Base-by-base conservation (phyloP, 1,140 invertebrate species). In the Ylistrum balloti region DNA sequence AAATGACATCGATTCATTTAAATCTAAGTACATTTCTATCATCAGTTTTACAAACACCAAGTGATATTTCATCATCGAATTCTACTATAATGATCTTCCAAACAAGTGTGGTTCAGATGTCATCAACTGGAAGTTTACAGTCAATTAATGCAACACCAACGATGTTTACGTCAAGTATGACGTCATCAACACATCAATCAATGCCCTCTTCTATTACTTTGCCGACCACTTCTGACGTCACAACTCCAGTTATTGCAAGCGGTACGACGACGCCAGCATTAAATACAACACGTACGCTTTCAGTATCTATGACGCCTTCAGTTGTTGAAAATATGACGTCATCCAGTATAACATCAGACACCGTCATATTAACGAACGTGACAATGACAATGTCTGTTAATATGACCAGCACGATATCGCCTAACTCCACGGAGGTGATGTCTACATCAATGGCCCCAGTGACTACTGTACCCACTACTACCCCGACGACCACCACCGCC, bases 401-500 rank as follows among this genome's bases (percentile, higher is more conserved):
- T 74, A 17, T 28, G 2, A 74, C 20, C 56, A 74, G 22, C 17
- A 28, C 28, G 22, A 74, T 74, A 17, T 17, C 56, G 56, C 5
- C 22, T 17, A 74, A 74, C 17, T 5, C 56, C 56, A 74, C 56
- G 28, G n/a, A 74, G n/a, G 9, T 17, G 56, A 74, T 74, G 56
- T 74, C 56, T 74, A 74, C 56, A n/a, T 74, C 56, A 74, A n/a
- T 74, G 56, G 56, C n/a, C 17, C 56, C 56, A 9, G 56, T 74
- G 56, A 74, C 56, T 5, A 74, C 56, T 28, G 28, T n/a, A 9
- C 9, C 56, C 28, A n/a, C 22, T 28, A 22, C 56, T 28, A 74
- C 56, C 56, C n/a, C 56, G 28, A 74, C 45, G 11, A 48, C 45
- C 5, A 48, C 45, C 45, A 48, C 56, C 22, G 0, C 56, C 11